Percentiles rank a stretch among this genome's conserved stretches.
These are phyloP conservation scores for Diplolepis rosae DNA, from an alignment of 2,888 invertebrate species.

Conservation along the genomic window DNA sequence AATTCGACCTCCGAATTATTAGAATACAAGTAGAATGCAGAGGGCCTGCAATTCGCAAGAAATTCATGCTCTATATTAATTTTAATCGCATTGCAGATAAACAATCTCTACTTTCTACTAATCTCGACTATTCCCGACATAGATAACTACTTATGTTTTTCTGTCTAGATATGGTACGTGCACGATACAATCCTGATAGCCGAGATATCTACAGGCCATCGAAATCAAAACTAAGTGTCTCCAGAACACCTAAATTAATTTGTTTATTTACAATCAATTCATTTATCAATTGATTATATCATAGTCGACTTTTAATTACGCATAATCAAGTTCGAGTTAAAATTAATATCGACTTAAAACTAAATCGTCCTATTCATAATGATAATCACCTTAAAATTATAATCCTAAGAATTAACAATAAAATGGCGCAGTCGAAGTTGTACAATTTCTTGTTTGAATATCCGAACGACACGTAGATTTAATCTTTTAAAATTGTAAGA, in stretches of 20 bases:
- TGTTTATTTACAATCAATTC: slow-evolving; percentile 14
- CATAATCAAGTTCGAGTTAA: too few species aligned
- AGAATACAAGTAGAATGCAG: slow-evolving; percentile 65
- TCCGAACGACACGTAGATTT: not conserved
- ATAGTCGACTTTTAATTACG: not conserved
- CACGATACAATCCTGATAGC: slow-evolving; percentile 28
- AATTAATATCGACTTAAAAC: not conserved
- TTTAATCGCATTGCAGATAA: slow-evolving; percentile 4
- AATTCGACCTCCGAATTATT: slow-evolving; percentile 61
- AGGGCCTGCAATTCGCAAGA: slow-evolving; percentile 55
- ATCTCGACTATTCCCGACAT: slow-evolving; percentile 43
- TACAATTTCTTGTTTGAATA: not conserved
- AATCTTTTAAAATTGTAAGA: not conserved
- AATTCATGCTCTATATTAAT: slow-evolving; percentile 31
- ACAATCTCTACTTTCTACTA: slow-evolving; percentile 18
- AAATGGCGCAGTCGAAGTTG: slow-evolving; percentile 3
- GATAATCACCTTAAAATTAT: not conserved
- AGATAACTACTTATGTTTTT: slow-evolving; percentile 34
- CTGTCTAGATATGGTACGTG: slow-evolving; percentile 23
- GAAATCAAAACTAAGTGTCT: not conserved
- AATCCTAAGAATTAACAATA: not conserved
- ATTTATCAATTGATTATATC: not conserved
- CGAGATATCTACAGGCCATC: slow-evolving; percentile 1
- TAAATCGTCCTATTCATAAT: not conserved
- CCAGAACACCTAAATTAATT: not conserved